Evolutionary conservation across 2,113 vertebrate genomes (phyloP).

Genomic region (Desmodus rotundus): DNA sequence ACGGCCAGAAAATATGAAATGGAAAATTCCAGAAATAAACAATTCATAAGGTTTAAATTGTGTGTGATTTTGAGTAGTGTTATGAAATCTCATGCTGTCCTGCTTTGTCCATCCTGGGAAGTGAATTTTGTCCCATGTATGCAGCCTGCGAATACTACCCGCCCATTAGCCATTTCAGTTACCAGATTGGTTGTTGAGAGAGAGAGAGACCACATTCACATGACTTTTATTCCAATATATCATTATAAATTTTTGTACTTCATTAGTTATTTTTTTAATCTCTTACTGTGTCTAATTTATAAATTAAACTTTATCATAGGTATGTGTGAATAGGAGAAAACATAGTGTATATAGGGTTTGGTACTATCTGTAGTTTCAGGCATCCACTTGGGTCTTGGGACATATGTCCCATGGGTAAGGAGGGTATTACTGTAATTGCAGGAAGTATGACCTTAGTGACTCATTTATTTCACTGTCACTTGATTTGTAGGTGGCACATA

Average conservation of each 20-base stretch:
- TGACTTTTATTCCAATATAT: background rate
- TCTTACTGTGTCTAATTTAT: background rate
- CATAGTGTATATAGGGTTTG: background rate
- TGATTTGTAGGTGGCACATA: background rate
- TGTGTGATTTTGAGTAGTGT: background rate
- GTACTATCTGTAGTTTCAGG: background rate
- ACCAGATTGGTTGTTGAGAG: background rate
- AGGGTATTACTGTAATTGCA: background rate
- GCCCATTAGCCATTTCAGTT: background rate
- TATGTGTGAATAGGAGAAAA: background rate
- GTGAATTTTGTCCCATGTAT: background rate
- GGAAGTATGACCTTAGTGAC: background rate
- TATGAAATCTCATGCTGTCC: background rate
- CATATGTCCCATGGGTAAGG: background rate
- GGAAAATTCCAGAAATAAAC: background rate
- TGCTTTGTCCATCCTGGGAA: background rate
- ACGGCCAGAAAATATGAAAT: background rate
- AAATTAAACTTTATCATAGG: background rate
- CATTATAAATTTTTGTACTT: background rate
- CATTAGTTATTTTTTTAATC: background rate
- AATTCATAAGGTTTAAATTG: background rate
- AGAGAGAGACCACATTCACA: background rate
- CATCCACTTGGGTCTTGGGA: background rate
- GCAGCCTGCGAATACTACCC: background rate
- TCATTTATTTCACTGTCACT: background rate